phyloP scores from a whole-genome alignment of 2,888 invertebrate species.

The Eupeodes luniger region DNA sequence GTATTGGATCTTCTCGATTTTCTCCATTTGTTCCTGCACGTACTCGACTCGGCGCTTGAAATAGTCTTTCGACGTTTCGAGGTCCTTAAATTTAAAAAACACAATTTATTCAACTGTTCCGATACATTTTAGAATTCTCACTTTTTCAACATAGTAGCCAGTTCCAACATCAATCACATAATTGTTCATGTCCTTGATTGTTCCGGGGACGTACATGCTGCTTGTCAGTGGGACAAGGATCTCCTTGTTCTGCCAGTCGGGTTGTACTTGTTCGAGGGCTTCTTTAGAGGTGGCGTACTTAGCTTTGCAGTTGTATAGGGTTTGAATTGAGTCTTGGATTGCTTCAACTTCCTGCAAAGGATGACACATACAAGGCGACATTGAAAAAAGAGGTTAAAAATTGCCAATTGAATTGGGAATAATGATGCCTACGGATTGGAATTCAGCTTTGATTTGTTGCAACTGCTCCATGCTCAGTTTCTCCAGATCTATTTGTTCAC shows the following conservation, averaged over 20 bases:
- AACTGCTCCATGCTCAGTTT: slow-evolving; percentile 92
- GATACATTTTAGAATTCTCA: slow-evolving; percentile 81
- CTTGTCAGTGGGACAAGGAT: slow-evolving; percentile 97
- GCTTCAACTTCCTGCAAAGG: slow-evolving; percentile 90
- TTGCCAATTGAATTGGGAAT: not conserved
- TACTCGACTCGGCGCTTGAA: slow-evolving; percentile 96
- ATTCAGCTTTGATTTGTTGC: slow-evolving; percentile 92
- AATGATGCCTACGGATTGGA: slow-evolving; percentile 89
- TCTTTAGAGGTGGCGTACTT: slow-evolving; percentile 96
- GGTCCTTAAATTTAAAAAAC: slow-evolving; percentile 85
- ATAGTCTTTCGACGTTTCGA: slow-evolving; percentile 94
- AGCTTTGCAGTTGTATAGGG: slow-evolving; percentile 94
- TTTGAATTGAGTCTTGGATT: slow-evolving; percentile 95
- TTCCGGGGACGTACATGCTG: slow-evolving; percentile 98
- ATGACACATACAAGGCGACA: slow-evolving; percentile 48
- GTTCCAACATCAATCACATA: slow-evolving; percentile 98
- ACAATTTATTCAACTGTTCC: not conserved
- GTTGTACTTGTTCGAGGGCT: slow-evolving; percentile 91
- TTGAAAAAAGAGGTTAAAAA: slow-evolving; percentile 37
- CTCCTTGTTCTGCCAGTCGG: slow-evolving; percentile 91
- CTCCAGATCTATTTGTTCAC: slow-evolving; percentile 91
- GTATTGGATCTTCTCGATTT: slow-evolving; percentile 88
- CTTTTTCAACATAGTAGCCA: slow-evolving; percentile 98
- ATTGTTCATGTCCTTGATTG: slow-evolving; percentile 92
- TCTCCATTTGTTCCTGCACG: slow-evolving; percentile 97